Conservation (phyloP, 2,888 invertebrate genomes). For the Linnaemya vulpina region DNA sequence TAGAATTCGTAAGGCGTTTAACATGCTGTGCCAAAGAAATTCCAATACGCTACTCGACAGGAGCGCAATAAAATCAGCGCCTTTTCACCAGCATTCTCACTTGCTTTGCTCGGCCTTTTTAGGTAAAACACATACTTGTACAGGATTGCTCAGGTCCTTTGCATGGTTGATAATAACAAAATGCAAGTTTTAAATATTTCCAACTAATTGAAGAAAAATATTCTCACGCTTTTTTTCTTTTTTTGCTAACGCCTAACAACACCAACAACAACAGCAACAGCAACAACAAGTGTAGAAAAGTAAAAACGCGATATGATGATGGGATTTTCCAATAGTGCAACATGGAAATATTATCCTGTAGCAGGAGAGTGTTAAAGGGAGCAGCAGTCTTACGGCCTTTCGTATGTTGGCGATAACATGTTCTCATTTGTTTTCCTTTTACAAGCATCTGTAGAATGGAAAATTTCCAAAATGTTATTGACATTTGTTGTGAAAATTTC, state of each 20-base stretch:
- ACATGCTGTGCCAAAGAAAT: constrained; percentile 65
- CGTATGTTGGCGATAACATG: constrained; percentile 57
- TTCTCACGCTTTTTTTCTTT: constrained; percentile 77
- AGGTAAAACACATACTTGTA: not conserved
- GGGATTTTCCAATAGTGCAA: constrained; percentile 73
- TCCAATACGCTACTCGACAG: constrained; percentile 74
- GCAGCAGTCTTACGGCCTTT: constrained; percentile 40
- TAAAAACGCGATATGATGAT: constrained; percentile 53
- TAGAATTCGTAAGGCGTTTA: constrained; percentile 65
- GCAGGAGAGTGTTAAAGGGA: not conserved
- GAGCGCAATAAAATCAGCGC: constrained; percentile 72
- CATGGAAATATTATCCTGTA: constrained; percentile 49
- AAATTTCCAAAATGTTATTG: constrained; percentile 53
- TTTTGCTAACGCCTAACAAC: not conserved
- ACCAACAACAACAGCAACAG: constrained; percentile 14
- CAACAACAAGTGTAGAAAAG: not conserved
- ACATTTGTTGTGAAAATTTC: constrained; percentile 42
- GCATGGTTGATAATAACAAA: constrained; percentile 18
- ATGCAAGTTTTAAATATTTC: constrained; percentile 30
- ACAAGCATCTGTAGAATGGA: not conserved
- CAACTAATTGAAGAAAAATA: constrained; percentile 56
- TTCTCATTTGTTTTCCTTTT: constrained; percentile 37
- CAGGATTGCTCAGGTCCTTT: constrained; percentile 1
- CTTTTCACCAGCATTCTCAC: constrained; percentile 26
- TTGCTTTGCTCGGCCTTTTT: not conserved